Conservation (phyloP, 1,140 invertebrate genomes). For the Heliconius eleuchia region DNA sequence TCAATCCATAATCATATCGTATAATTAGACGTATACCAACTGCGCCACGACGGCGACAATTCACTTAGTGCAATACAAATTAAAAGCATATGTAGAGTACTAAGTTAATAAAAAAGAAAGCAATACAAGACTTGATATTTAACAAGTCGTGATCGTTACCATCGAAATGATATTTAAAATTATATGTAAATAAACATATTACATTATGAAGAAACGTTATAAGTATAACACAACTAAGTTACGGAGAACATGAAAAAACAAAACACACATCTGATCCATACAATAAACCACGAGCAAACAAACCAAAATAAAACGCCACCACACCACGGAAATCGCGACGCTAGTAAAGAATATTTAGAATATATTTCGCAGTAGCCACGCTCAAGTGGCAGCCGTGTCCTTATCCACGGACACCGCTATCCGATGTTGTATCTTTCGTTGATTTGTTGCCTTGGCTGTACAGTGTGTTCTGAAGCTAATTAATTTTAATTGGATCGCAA, state of each 20-base stretch:
- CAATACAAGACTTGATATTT: neutral
- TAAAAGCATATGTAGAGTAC: conserved; percentile 25
- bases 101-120: neutral
- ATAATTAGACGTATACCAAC: neutral
- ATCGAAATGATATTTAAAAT: neutral
- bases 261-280: conserved; percentile 27
- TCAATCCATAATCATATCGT: neutral
- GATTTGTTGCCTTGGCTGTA: conserved; percentile 73
- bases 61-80: conserved; percentile 4
- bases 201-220: neutral
- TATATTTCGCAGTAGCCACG: conserved; percentile 49
- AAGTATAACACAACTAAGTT: conserved; percentile 25
- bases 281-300: conserved; percentile 40
- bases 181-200: conserved; percentile 5
- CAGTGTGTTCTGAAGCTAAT: conserved; percentile 76
- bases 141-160: neutral
- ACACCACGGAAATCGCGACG: conserved; percentile 42
- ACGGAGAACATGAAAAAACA: conserved; percentile 26
- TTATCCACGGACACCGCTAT: conserved; percentile 65
- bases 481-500: conserved; percentile 81
- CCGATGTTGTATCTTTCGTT: conserved; percentile 74
- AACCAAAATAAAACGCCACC: conserved; percentile 34
- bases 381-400: conserved; percentile 51
- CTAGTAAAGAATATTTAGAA: conserved; percentile 50
- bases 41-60: neutral